These are phyloP conservation scores for Tenthredo distinguenda DNA, from an alignment of 2,888 invertebrate species.

Conservation along the genomic window DNA sequence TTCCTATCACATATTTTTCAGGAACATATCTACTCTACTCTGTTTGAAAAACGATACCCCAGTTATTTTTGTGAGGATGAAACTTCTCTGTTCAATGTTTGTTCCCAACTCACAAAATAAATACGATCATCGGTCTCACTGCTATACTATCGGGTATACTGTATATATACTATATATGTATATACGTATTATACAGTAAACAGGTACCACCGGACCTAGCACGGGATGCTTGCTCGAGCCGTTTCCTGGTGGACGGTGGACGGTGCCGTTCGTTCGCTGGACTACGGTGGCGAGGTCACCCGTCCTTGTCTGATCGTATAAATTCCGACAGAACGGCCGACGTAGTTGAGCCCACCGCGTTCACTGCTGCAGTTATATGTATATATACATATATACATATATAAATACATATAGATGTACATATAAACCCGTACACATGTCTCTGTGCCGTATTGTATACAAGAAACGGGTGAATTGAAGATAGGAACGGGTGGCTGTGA, in stretches of 20 bases:
- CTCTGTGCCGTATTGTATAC: neutral
- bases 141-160: neutral
- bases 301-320: conserved; percentile 50
- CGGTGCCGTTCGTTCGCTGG: conserved; percentile 15
- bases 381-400: neutral
- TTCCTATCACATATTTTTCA: neutral
- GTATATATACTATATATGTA: too few relatives aligned
- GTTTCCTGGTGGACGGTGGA: conserved; percentile 35
- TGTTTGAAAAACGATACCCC: neutral
- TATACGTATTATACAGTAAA: conserved; percentile 1
- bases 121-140: conserved; percentile 18
- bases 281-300: conserved; percentile 21
- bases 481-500: conserved; percentile 35
- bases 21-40: neutral
- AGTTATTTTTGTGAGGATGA: neutral
- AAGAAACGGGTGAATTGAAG: conserved; percentile 45
- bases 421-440: neutral
- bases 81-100: conserved; percentile 9
- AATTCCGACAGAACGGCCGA: conserved; percentile 44
- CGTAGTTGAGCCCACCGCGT: conserved; percentile 48
- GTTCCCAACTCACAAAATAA: conserved; percentile 5
- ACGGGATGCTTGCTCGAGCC: conserved; percentile 28
- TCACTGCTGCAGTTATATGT: conserved; percentile 1
- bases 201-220: conserved; percentile 21
- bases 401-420: neutral